Evolutionary conservation across 2,797 vertebrate species (phyloP).

Genomic region (Syndactyla subalaris): DNA sequence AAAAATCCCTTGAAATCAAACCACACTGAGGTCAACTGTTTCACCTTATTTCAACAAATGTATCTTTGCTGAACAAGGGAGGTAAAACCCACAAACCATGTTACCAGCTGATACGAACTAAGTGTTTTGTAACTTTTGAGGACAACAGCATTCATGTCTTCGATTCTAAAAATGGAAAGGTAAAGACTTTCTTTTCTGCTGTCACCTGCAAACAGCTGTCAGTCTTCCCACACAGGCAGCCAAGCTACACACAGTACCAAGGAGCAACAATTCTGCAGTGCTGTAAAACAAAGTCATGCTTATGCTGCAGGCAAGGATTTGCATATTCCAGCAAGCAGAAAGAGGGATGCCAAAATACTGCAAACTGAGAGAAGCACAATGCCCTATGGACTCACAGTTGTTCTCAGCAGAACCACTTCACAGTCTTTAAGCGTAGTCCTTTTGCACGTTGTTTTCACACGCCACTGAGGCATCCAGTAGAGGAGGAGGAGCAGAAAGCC

Average conservation of each 20-base stretch:
- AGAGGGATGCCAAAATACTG: not conserved
- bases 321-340: not conserved
- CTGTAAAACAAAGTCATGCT: not conserved
- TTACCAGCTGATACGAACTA: not conserved
- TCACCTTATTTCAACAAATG: not conserved
- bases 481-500: constrained; percentile 96
- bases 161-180: not conserved
- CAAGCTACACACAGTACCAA: not conserved
- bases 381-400: constrained; percentile 82
- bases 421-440: constrained; percentile 85
- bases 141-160: not conserved
- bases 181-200: not conserved
- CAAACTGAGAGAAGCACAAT: not conserved
- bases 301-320: not conserved
- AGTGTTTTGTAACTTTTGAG: not conserved
- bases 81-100: not conserved
- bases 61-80: not conserved
- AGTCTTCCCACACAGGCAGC: not conserved
- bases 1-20: not conserved
- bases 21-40: not conserved
- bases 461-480: constrained; percentile 99
- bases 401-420: constrained; percentile 90
- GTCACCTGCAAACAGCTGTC: not conserved
- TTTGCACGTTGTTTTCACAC: constrained; percentile 91
- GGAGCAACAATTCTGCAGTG: not conserved